These are phyloP conservation scores for Remorina albescens DNA, from an alignment of 2,797 vertebrate genomes.

Conservation along the genomic window DNA sequence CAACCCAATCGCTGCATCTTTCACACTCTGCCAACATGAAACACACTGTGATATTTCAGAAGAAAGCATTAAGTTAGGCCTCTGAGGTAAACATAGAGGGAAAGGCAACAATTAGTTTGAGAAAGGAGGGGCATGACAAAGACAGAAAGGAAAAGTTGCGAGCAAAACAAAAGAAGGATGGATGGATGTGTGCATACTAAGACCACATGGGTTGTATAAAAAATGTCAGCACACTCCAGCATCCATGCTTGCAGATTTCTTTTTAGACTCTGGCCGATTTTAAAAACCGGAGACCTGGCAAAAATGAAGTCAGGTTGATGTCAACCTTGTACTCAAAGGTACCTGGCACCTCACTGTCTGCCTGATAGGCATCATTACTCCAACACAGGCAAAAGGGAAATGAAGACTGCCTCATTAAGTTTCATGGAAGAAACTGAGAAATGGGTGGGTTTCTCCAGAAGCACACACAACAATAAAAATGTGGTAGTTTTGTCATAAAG, in stretches of 20 bases:
- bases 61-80: constrained; percentile 48
- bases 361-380: constrained; percentile 27
- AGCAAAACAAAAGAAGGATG: constrained; percentile 37
- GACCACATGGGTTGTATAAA: constrained; percentile 28
- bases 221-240: constrained; percentile 36
- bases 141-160: constrained; percentile 3
- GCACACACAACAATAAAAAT: constrained; percentile 17
- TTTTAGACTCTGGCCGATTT: constrained; percentile 37
- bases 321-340: constrained; percentile 39
- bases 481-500: constrained; percentile 24
- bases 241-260: constrained; percentile 44
- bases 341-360: constrained; percentile 52
- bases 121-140: constrained; percentile 21
- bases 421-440: constrained; percentile 15
- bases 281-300: constrained; percentile 33
- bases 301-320: constrained; percentile 64
- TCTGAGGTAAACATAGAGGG: constrained; percentile 44
- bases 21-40: constrained; percentile 64
- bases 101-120: constrained; percentile 61
- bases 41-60: constrained; percentile 58
- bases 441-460: constrained; percentile 26
- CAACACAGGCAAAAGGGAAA: constrained; percentile 18
- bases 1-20: constrained; percentile 42
- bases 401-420: constrained; percentile 35
- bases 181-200: constrained; percentile 25